Conservation (phyloP, 2,113 vertebrate species). For the Ptilorrhoa leucosticta region DNA sequence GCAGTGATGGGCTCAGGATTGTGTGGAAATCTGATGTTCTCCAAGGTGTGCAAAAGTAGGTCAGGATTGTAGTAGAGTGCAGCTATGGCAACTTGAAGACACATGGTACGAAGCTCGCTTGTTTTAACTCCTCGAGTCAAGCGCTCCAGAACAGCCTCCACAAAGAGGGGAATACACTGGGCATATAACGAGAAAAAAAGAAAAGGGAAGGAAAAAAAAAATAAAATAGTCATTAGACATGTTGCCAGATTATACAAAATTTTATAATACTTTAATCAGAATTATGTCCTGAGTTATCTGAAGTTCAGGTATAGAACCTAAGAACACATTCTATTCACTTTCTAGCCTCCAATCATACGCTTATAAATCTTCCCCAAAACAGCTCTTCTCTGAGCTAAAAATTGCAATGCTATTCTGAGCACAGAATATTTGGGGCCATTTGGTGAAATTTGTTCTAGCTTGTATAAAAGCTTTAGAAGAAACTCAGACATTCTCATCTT, state of each 20-base stretch:
- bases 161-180: slow-evolving; percentile 92
- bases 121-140: slow-evolving; percentile 93
- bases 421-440: neutral
- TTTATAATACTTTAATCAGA: neutral
- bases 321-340: neutral
- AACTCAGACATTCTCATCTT: neutral
- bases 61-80: slow-evolving; percentile 92
- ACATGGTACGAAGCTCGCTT: slow-evolving; percentile 93
- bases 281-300: neutral
- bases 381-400: neutral
- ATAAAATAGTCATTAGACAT: neutral
- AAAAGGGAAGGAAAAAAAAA: neutral
- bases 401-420: neutral
- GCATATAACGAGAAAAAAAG: neutral
- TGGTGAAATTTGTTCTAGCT: neutral
- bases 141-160: slow-evolving; percentile 91
- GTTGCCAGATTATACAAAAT: neutral
- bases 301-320: neutral
- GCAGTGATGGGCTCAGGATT: slow-evolving; percentile 90
- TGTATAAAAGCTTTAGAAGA: neutral
- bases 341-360: neutral
- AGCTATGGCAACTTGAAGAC: slow-evolving; percentile 94
- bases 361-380: neutral
- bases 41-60: slow-evolving; percentile 89
- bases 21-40: slow-evolving; percentile 89